phyloP scores from a whole-genome alignment of 2,888 invertebrate species.

The Trissoscelio sp. region DNA sequence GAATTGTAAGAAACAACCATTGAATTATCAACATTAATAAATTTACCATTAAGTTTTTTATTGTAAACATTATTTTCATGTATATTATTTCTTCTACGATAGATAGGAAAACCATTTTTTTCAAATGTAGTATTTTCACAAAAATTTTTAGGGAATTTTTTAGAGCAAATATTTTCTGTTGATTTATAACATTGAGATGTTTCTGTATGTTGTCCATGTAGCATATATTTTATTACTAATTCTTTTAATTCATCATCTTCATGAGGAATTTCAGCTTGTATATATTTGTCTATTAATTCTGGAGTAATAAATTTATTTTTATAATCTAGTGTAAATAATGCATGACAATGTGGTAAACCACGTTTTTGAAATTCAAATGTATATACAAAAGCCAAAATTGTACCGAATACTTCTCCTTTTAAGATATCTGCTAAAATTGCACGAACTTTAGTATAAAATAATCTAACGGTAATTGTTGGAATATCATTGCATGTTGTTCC shows the following conservation, averaged over 20 bases:
- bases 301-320: constrained; percentile 4
- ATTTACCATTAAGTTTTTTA: background rate
- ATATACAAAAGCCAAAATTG: background rate
- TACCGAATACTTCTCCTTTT: background rate
- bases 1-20: constrained; percentile 39
- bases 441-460: constrained; percentile 14
- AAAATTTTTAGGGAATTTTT: constrained; percentile 26
- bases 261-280: constrained; percentile 30
- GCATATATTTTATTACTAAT: constrained; percentile 20
- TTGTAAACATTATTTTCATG: background rate
- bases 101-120: background rate
- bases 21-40: constrained; percentile 17
- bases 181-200: background rate
- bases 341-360: constrained; percentile 13
- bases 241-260: constrained; percentile 3
- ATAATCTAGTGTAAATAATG: constrained; percentile 5
- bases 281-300: constrained; percentile 6
- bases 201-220: constrained; percentile 19
- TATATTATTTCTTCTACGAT: background rate
- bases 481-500: constrained; percentile 21
- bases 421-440: constrained; percentile 11
- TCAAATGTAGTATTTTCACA: constrained; percentile 8
- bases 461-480: constrained; percentile 3
- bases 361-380: constrained; percentile 31
- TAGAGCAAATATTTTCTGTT: no score